Conservation (phyloP, 1,140 invertebrate genomes). For the Leptonema lineaticorne region DNA sequence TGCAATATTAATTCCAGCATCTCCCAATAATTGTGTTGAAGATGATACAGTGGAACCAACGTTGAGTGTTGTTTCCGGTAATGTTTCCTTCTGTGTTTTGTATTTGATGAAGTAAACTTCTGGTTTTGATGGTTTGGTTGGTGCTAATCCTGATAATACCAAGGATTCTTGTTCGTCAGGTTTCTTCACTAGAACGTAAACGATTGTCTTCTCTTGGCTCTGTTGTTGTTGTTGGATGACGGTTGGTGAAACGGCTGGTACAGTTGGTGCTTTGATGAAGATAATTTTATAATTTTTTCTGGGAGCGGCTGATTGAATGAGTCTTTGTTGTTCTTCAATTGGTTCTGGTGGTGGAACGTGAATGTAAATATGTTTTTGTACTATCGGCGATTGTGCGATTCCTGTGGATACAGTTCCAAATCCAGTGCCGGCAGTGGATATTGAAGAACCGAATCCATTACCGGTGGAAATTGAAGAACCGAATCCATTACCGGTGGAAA, state of each 20-base stretch:
- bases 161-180: conserved; percentile 79
- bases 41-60: conserved; percentile 43
- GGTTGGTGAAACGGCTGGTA: conserved; percentile 72
- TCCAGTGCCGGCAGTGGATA: neutral
- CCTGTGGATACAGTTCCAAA: neutral
- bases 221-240: conserved; percentile 72
- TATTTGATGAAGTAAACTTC: conserved; percentile 88
- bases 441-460: neutral
- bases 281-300: conserved; percentile 88
- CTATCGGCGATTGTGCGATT: conserved; percentile 48
- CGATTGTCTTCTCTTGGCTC: conserved; percentile 85
- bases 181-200: conserved; percentile 85
- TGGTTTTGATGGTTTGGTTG: conserved; percentile 79
- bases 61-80: conserved; percentile 30
- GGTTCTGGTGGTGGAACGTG: conserved; percentile 61
- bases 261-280: conserved; percentile 84
- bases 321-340: conserved; percentile 61
- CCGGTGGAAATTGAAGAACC: conserved; percentile 4
- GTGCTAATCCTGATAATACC: conserved; percentile 69
- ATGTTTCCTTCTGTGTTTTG: conserved; percentile 71
- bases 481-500: neutral
- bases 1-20: too few relatives aligned
- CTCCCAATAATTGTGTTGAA: conserved; percentile 45
- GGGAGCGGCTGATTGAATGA: conserved; percentile 59
- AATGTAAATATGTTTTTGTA: conserved; percentile 58